These are phyloP conservation scores for Neomonachus schauinslandi DNA, from an alignment of 2,113 vertebrate species.

Conservation along the genomic window DNA sequence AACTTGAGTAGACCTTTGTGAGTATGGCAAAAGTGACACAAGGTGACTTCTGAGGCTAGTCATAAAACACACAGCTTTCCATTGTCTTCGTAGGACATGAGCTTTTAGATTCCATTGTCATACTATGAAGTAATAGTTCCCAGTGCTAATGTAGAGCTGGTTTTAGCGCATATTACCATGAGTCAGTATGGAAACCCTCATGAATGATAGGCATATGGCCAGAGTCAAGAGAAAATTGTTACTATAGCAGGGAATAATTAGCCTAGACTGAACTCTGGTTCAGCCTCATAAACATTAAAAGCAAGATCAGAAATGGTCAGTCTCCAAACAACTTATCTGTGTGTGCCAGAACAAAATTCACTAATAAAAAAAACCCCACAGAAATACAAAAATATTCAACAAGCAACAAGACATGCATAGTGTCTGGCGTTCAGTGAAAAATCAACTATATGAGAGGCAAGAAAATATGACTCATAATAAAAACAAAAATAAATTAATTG, in stretches of 20 bases:
- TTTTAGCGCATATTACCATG: not conserved
- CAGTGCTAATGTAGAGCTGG: not conserved
- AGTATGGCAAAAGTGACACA: not conserved
- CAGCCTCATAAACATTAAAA: not conserved
- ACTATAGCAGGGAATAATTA: not conserved
- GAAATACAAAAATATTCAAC: not conserved
- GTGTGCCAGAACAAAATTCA: not conserved
- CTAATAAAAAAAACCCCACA: not conserved
- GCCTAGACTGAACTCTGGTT: not conserved
- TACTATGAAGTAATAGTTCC: not conserved
- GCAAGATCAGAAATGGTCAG: not conserved
- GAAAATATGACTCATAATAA: not conserved
- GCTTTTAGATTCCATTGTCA: not conserved
- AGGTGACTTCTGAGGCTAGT: not conserved
- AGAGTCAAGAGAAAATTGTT: not conserved
- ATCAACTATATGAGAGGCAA: not conserved
- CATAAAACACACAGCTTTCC: not conserved
- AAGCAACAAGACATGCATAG: not conserved
- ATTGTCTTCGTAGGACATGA: not conserved
- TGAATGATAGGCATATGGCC: not conserved
- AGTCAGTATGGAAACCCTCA: not conserved
- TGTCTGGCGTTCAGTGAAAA: not conserved
- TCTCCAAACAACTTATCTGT: not conserved
- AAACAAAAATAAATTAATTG: not conserved
- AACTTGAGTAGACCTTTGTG: not conserved